These are phyloP conservation scores for Mastigias papua DNA, from an alignment of 30 jellyfish, hydroid and myxozoan species.

Conservation along the genomic window DNA sequence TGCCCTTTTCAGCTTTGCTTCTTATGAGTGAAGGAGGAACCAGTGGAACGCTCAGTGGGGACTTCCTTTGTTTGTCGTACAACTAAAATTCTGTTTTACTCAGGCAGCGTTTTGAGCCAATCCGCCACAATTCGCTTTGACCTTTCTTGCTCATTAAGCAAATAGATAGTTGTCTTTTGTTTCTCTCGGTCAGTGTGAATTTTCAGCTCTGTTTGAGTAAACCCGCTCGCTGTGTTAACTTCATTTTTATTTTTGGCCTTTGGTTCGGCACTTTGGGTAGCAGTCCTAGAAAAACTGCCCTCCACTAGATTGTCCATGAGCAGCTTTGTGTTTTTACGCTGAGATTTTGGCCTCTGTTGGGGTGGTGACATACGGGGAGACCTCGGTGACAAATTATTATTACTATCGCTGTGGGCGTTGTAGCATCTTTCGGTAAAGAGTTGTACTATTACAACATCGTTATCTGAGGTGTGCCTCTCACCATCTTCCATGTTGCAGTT, in stretches of 20 bases:
- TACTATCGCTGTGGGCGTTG: not conserved
- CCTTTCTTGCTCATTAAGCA: slow-evolving; percentile 17
- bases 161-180: not conserved
- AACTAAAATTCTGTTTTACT: not conserved
- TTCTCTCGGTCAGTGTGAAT: slow-evolving; percentile 34
- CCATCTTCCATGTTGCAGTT: slow-evolving; percentile 1
- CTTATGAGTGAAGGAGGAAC: too few species aligned
- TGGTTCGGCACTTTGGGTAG: not conserved
- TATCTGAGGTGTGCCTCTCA: not conserved
- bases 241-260: not conserved
- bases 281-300: not conserved
- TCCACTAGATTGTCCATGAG: not conserved
- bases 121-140: slow-evolving; percentile 42
- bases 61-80: too few species aligned
- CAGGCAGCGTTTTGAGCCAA: slow-evolving; percentile 22
- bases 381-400: not conserved
- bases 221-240: not conserved
- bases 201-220: slow-evolving; percentile 41
- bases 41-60: too few species aligned
- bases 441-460: slow-evolving; percentile 50
- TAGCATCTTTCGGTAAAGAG: slow-evolving; percentile 21
- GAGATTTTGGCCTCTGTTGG: not conserved
- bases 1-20: too few species aligned
- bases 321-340: not conserved
- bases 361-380: slow-evolving; percentile 7